Percentiles rank a stretch among this genome's conserved stretches.
Conservation (phyloP, 1,140 invertebrate genomes). For the Drosophila biarmipes region DNA sequence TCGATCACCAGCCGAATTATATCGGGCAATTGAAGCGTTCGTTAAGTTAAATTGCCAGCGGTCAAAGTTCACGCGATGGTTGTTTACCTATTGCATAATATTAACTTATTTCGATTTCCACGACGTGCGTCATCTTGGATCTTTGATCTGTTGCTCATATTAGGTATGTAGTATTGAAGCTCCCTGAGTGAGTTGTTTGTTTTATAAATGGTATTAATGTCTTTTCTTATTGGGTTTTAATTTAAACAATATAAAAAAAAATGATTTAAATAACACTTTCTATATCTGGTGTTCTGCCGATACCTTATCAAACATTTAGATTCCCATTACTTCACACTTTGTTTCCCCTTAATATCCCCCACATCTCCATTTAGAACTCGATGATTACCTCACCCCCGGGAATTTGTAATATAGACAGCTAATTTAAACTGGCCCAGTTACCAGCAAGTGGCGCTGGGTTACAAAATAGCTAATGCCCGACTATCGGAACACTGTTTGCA, state of each 20-base stretch:
- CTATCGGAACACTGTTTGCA: conserved; percentile 29
- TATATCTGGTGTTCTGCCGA: background rate
- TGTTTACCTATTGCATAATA: conserved; percentile 25
- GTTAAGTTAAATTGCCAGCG: conserved; percentile 68
- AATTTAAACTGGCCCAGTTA: conserved; percentile 30
- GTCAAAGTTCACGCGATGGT: conserved; percentile 60
- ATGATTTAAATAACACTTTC: too few species aligned
- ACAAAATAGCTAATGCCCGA: conserved; percentile 30
- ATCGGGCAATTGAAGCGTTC: conserved; percentile 64
- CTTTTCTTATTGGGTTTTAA: too few species aligned
- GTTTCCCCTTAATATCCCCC: background rate
- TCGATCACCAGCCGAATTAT: conserved; percentile 51
- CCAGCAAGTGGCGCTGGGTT: conserved; percentile 3
- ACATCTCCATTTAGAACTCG: background rate
- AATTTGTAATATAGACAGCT: conserved; percentile 5
- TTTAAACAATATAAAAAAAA: too few species aligned
- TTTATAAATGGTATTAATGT: too few species aligned
- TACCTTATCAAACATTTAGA: background rate
- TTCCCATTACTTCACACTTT: background rate
- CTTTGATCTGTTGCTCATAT: background rate
- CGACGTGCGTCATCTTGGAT: background rate
- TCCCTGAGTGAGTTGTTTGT: background rate
- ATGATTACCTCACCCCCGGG: conserved; percentile 5
- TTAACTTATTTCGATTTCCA: background rate
- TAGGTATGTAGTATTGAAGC: background rate